Conservation (phyloP, 2,113 vertebrate genomes). For the Steatornis caripensis region DNA sequence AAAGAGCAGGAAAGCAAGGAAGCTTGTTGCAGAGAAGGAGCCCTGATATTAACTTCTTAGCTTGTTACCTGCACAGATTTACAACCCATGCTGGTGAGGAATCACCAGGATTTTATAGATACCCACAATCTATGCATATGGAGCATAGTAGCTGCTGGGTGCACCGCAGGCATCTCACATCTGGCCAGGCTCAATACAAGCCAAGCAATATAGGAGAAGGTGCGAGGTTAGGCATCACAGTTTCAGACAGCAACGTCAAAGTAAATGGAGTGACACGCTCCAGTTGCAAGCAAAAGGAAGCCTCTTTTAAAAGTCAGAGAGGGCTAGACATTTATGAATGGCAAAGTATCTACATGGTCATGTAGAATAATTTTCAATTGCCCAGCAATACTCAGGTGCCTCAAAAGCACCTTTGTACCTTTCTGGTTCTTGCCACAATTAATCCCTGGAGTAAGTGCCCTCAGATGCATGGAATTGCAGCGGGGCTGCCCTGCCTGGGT, state of each 20-base stretch:
- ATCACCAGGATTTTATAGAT: not conserved
- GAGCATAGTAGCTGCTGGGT: not conserved
- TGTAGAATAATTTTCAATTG: not conserved
- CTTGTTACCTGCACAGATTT: not conserved
- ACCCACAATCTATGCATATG: not conserved
- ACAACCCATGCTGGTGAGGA: not conserved
- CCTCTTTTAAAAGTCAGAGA: not conserved
- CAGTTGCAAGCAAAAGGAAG: not conserved
- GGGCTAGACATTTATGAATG: not conserved
- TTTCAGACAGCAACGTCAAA: not conserved
- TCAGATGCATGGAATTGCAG: constrained; percentile 1
- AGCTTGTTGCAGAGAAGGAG: not conserved
- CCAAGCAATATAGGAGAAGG: not conserved
- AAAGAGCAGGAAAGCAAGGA: not conserved
- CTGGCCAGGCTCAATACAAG: not conserved
- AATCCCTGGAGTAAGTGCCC: not conserved
- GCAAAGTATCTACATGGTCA: not conserved
- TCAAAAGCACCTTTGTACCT: not conserved
- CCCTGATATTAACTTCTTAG: not conserved
- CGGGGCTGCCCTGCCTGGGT: not conserved
- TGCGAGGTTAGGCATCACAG: not conserved
- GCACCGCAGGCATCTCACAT: not conserved
- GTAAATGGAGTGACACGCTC: not conserved
- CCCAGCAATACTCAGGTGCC: not conserved
- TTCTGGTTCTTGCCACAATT: not conserved